Percentiles rank a stretch among this genome's conserved stretches.
Evolutionary conservation across 2,888 invertebrate species (phyloP).

Genomic region (Amiota mariae): DNA sequence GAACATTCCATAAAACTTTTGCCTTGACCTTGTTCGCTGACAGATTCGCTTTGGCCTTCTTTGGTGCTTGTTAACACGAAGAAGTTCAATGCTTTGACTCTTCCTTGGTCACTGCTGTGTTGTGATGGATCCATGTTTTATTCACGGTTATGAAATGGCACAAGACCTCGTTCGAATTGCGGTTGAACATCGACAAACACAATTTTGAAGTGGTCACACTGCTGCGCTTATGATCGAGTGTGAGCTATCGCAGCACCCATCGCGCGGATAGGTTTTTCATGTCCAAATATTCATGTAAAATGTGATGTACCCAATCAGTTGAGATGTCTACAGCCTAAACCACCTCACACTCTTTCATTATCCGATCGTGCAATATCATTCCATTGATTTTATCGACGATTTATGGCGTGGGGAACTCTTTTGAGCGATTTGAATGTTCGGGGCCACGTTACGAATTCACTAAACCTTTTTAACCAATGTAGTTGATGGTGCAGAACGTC

Average conservation of each 20-base stretch:
- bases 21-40: background rate
- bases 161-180: too few species aligned
- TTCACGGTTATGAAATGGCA: too few species aligned
- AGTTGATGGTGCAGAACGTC: background rate
- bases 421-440: background rate
- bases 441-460: background rate
- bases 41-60: background rate
- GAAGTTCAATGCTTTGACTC: background rate
- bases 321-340: background rate
- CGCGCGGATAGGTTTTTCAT: background rate
- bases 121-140: slow-evolving; percentile 6
- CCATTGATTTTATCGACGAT: background rate
- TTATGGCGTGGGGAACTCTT: background rate
- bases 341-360: background rate
- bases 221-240: background rate
- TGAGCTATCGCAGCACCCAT: background rate
- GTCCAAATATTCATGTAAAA: background rate
- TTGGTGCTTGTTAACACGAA: background rate
- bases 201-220: background rate
- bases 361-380: background rate
- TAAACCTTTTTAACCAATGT: background rate
- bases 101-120: background rate
- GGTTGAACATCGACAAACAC: background rate
- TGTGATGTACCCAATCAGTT: background rate
- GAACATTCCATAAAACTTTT: background rate